Conservation (phyloP, 2,888 invertebrate genomes). For the Pyrgus malvae region DNA sequence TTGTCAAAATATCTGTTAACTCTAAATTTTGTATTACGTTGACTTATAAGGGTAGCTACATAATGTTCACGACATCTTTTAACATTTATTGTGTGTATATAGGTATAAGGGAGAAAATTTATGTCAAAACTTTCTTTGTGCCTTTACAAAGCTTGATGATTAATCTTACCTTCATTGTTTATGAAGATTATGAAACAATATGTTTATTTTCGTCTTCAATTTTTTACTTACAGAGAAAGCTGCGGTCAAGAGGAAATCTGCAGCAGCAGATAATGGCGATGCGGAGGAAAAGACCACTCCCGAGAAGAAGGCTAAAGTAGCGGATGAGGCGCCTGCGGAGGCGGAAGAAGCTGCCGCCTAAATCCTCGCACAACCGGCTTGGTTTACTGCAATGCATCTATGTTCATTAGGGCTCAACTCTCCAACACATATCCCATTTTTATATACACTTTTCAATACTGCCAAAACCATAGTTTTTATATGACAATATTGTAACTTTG, state of each 20-base stretch:
- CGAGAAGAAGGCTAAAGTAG: constrained; percentile 88
- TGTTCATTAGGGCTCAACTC: constrained; percentile 74
- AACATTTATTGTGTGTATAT: too few relatives aligned
- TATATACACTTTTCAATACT: constrained; percentile 44
- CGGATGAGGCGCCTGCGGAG: constrained; percentile 82
- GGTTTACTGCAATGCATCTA: constrained; percentile 79
- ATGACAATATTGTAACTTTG: constrained; percentile 47
- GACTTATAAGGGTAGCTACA: too few relatives aligned
- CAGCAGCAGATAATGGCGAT: constrained; percentile 73
- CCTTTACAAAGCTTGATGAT: too few relatives aligned
- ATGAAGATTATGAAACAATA: too few relatives aligned
- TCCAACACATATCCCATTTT: constrained; percentile 56
- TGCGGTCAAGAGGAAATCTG: constrained; percentile 87
- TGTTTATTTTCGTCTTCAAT: too few relatives aligned
- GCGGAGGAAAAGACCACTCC: constrained; percentile 84
- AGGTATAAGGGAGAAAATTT: too few relatives aligned
- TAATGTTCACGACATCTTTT: too few relatives aligned
- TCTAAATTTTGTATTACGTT: too few relatives aligned
- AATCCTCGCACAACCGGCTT: constrained; percentile 51
- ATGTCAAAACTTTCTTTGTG: too few relatives aligned
- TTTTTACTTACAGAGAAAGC: constrained; percentile 65
- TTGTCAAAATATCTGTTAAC: too few relatives aligned
- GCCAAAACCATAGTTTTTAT: constrained; percentile 63
- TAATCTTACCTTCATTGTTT: too few relatives aligned
- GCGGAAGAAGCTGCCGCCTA: constrained; percentile 83